Evolutionary conservation across 1,140 invertebrate species (phyloP), one percentile per base, ranked within the genome.

Genomic region (Leptoteleia sp.): DNA sequence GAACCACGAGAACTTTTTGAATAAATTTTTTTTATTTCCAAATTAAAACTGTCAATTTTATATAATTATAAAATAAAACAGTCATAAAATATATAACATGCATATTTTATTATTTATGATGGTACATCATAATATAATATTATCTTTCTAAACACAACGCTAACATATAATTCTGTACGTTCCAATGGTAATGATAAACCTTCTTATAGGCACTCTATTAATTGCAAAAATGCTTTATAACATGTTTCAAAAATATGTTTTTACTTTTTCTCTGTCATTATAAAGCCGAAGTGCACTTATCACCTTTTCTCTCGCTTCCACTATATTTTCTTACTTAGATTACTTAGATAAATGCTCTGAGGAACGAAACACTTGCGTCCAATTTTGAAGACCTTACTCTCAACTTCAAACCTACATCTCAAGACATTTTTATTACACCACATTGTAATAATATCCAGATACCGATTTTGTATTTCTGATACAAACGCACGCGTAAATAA

Each of bases 131-230:
- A 85, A 88, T 88, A 89, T 86, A 89, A 88, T 87, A 89, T 87
- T 88, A 85, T 87, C 52, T 87, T 81, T 87, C 84, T 85, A 88
- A 89, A 88, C 85, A 88, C 83, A 88, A 89, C 87, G 82, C 87
- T 87, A 87, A 87, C 76, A 87, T 89, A 88, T 88, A 88, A 73
- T 87, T 87, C 83, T 88, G 82, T 84, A 85, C 81, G 61, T 81
- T 82, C 73, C 80, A 85, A 82, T 86, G 77, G 62, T 79, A 80
- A 79, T 87, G 35, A 70, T 84, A 83, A 82, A 85, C 70, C 45
- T 62, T 81, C 55, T 81, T 77, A 81, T 83, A 75, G 71, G 67
- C 76, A 54, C 81, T 73, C 64, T 80, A 85, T 61, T 84, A 84
- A 85, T 86, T 84, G 85, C 82, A 85, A 81, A 86, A 79, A 40